Evolutionary conservation across 2,888 invertebrate genomes (phyloP), one percentile per base, ranked within the genome.

Genomic region (Xanthia togata): DNA sequence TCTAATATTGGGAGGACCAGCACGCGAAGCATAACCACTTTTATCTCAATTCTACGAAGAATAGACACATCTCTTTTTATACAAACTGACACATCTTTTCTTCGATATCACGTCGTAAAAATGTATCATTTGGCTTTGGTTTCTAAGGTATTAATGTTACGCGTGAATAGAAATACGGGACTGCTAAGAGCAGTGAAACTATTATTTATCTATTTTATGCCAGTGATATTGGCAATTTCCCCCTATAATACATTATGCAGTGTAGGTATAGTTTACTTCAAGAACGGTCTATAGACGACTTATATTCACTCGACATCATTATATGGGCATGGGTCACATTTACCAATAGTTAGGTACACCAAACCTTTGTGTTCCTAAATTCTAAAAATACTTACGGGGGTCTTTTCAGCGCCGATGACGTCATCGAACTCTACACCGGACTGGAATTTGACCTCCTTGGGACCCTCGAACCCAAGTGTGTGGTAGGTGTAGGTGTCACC

Each of bases 391-490:
- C 79, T 83, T 60, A 80, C 79, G 47, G 86, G 85, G 9, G 38
- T 64, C 26, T 84, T 79, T 0, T 86, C 60, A 20, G 57, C 70
- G 3, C 88, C 87, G 47, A 88, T 74, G 0, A 83, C 26, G 55
- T 91, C 90, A 0, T 91, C 92, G 62, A 94, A 91, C 75, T 93
- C 92, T 8, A 91, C 93, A 5, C 94, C 94, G 47, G 89, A 88
- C 64, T 92, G 85, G 88, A 94, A 94, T 64, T 78, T 89, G 20
- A 89, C 31, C 23, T 88, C 86, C 53, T 67, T 88, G 12, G 81
- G 41, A 0, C 90, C 91, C 0, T 82, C 76, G 5, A 76, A 50
- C 1, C 75, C 78, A 17, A 38, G 26, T 0, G 85, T 79, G 70
- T 78, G 82, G 75, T 88, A 89, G 0, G 87, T 89, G 79, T 91